phyloP scores from a whole-genome alignment of 1,140 invertebrate species.

The Drosophila nannoptera region DNA sequence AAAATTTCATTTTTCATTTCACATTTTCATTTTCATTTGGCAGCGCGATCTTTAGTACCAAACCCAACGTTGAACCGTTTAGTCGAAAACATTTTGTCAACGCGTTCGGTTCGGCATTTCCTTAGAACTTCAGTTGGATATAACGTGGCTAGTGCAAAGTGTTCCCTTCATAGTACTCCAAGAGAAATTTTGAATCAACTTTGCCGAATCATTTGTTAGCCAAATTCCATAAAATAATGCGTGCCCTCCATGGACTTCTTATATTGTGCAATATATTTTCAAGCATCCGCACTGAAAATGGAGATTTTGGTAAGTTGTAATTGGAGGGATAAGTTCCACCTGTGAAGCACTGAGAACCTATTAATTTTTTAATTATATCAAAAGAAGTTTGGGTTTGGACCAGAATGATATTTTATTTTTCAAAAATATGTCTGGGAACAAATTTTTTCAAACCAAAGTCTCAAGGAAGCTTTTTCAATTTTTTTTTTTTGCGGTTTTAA shows the following conservation, averaged over 20 bases:
- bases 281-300: conserved; percentile 43
- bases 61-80: conserved; percentile 38
- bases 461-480: too few relatives aligned
- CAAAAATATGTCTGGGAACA: too few relatives aligned
- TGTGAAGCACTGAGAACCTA: too few relatives aligned
- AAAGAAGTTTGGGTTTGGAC: too few relatives aligned
- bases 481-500: too few relatives aligned
- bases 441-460: too few relatives aligned
- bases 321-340: not conserved
- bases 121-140: conserved; percentile 4
- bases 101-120: conserved; percentile 44
- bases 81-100: conserved; percentile 59
- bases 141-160: conserved; percentile 8
- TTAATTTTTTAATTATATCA: too few relatives aligned
- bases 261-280: conserved; percentile 39
- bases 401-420: too few relatives aligned
- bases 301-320: conserved; percentile 55
- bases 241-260: conserved; percentile 17
- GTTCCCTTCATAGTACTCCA: not conserved
- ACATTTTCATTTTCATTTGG: conserved; percentile 60
- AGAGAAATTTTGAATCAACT: not conserved
- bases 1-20: conserved; percentile 62
- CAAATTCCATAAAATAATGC: conserved; percentile 43
- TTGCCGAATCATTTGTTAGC: conserved; percentile 1
- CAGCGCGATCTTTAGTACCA: conserved; percentile 42